Evolutionary conservation across 2,113 vertebrate genomes (phyloP).

Genomic region (Melanerpes formicivorus): DNA sequence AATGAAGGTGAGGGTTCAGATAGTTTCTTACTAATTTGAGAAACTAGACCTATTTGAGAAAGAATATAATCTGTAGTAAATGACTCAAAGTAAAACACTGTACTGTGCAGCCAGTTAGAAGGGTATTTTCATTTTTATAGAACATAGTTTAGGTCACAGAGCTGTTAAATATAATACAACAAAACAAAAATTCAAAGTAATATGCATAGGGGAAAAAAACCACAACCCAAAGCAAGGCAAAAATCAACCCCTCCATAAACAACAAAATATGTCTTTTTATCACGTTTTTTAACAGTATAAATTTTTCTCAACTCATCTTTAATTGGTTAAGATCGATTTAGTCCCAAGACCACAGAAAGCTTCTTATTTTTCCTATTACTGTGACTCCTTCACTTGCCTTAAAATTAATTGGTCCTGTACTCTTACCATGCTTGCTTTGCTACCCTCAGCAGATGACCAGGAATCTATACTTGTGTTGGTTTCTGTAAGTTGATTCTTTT

Average conservation of each 20-base stretch:
- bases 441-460: neutral
- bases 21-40: neutral
- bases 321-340: neutral
- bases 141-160: neutral
- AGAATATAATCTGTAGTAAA: neutral
- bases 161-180: neutral
- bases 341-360: neutral
- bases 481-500: neutral
- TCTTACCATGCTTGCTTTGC: neutral
- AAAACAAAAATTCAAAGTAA: neutral
- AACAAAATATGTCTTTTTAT: neutral
- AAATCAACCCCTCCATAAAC: neutral
- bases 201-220: neutral
- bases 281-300: neutral
- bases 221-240: neutral
- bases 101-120: neutral
- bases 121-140: neutral
- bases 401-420: neutral
- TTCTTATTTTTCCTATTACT: neutral
- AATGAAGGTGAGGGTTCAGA: neutral
- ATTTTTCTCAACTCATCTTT: neutral
- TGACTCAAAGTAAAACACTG: neutral
- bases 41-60: neutral
- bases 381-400: neutral
- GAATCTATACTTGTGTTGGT: neutral